Evolutionary conservation across 2,888 invertebrate genomes (phyloP).

Genomic region (Lochmaea crataegi): DNA sequence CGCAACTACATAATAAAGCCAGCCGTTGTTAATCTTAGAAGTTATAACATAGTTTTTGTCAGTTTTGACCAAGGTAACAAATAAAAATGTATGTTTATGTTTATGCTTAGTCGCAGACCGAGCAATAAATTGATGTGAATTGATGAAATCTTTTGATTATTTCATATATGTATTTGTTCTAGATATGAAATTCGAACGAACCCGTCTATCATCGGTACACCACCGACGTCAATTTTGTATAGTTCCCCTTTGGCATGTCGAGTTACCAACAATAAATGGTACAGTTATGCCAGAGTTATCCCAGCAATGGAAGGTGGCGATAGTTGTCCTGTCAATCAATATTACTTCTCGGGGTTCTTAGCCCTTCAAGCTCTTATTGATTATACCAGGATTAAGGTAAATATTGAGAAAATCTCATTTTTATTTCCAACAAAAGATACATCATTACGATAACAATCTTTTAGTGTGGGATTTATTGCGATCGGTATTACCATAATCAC

Average conservation of each 20-base stretch:
- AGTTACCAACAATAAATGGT: conserved; percentile 72
- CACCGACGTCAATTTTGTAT: conserved; percentile 73
- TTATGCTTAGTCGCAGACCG: too few relatives aligned
- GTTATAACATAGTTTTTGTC: too few relatives aligned
- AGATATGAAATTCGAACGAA: conserved; percentile 82
- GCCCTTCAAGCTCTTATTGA: conserved; percentile 79
- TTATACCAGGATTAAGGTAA: conserved; percentile 77
- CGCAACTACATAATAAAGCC: too few relatives aligned
- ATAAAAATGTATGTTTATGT: too few relatives aligned
- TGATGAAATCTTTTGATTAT: not conserved
- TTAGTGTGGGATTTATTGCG: too few relatives aligned
- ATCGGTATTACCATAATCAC: too few relatives aligned
- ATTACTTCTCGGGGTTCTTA: conserved; percentile 81
- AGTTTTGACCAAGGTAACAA: too few relatives aligned
- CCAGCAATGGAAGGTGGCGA: conserved; percentile 75
- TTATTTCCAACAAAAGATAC: not conserved
- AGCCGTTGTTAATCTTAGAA: too few relatives aligned
- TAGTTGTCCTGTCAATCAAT: conserved; percentile 80
- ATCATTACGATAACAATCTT: too few relatives aligned
- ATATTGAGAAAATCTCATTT: conserved; percentile 16
- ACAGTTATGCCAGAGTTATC: conserved; percentile 60
- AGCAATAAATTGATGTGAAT: too few relatives aligned
- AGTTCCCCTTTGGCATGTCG: conserved; percentile 78
- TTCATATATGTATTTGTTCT: conserved; percentile 29
- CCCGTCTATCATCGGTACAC: conserved; percentile 74